phyloP scores from a whole-genome alignment of 2,888 invertebrate species.

The Altica lythri region DNA sequence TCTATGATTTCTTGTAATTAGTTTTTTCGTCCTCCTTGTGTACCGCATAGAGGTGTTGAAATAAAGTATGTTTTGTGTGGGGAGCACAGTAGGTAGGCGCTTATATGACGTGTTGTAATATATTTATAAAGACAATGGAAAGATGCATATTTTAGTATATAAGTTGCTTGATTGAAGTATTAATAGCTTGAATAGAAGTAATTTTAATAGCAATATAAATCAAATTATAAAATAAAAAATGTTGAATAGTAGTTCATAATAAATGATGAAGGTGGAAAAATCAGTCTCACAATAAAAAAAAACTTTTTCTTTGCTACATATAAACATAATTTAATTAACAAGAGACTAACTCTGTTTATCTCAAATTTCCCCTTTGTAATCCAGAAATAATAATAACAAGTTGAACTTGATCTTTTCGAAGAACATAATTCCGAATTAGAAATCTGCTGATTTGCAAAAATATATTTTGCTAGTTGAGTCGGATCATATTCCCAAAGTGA shows the following conservation, averaged over 20 bases:
- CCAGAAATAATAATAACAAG: conserved; percentile 19
- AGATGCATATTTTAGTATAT: conserved; percentile 4
- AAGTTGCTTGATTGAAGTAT: too few relatives aligned
- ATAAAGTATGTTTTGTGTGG: conserved; percentile 18
- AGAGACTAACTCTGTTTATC: too few relatives aligned
- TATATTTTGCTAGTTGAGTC: conserved; percentile 3
- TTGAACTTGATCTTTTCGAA: conserved; percentile 23
- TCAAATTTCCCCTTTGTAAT: background rate
- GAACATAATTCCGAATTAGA: conserved; percentile 17
- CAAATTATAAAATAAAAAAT: too few relatives aligned
- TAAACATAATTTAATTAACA: too few relatives aligned
- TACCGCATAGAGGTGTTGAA: conserved; percentile 14
- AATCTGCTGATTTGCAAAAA: conserved; percentile 14
- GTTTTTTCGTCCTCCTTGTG: conserved; percentile 12
- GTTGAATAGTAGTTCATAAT: too few relatives aligned
- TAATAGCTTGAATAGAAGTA: too few relatives aligned
- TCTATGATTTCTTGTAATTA: conserved; percentile 31
- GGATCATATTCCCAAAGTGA: conserved; percentile 20
- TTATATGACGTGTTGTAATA: conserved; percentile 12
- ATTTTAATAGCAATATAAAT: too few relatives aligned
- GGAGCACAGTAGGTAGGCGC: conserved; percentile 16
- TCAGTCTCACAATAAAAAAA: too few relatives aligned
- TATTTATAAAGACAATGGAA: conserved; percentile 1
- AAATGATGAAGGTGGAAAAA: too few relatives aligned
- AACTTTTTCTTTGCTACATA: too few relatives aligned